Evolutionary conservation across 2,888 invertebrate genomes (phyloP), one percentile per base, ranked within the genome.

Genomic region (Xestia sexstrigata): DNA sequence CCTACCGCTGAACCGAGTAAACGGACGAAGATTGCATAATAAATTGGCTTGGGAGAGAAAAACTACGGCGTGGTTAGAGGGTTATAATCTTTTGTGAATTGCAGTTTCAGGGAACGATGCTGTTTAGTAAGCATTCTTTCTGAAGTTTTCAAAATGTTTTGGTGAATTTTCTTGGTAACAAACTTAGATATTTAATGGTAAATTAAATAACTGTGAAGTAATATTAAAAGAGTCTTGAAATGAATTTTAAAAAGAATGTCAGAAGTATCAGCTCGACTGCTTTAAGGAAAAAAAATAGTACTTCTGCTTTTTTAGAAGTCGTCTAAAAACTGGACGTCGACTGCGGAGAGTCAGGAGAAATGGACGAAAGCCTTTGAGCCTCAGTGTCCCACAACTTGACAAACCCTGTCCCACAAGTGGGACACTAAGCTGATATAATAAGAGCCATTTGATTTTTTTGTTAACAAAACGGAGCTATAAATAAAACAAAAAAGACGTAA

Each of bases 1-100:
- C 70, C 66, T 83, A 69, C 79, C 68, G 68, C 77, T 81, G 45
- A 75, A 49, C 78, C 70, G 68, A 79, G 81, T 78, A 75, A 84
- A 84, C 70, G 72, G 75, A 81, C 78, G 42, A 47, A 84, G 72
- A 84, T 84, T 84, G 83, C 81, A 84, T 84, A 81, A 76, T 84
- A 84, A 84, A 84, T 81, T 84, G 81, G 73, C 60, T 35, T 69
- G 75, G n/a, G 58, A 81, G 42, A 58, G 63, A 81, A 76, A 81
- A 84, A 63, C 71, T 76, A 74, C 60, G 30, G 68, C 42, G 49
- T 47, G 49, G 69, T 79, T 78, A 81, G 26, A 58, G 47, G 63
- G 52, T 58, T 72, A 75, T 73, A 75, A 74, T 74, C 58, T 82
- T 78, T 70, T 35, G 67, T 82, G 70, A 68, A 71, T 78, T 45